phyloP scores from a whole-genome alignment of 2,113 vertebrate genomes.

The Epinephelus lanceolatus region DNA sequence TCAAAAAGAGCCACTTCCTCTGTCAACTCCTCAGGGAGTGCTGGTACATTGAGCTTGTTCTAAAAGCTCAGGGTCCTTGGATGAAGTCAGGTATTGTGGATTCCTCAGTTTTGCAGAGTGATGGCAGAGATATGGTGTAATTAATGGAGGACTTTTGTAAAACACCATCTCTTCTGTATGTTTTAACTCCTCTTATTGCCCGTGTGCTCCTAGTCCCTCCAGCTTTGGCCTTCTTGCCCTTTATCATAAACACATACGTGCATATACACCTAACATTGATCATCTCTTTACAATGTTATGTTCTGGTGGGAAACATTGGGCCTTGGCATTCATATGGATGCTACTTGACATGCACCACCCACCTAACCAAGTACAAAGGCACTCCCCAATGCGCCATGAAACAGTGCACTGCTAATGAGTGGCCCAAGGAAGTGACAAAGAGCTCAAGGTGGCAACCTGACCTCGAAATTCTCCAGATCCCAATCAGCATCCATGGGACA shows the following conservation, averaged over 20 bases:
- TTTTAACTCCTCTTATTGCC: constrained; percentile 15
- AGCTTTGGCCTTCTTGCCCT: not conserved
- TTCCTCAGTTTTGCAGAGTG: constrained; percentile 27
- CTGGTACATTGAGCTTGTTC: constrained; percentile 31
- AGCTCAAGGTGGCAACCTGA: too few species aligned
- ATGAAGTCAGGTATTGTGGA: constrained; percentile 39
- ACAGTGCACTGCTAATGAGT: too few species aligned
- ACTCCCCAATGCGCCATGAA: too few species aligned
- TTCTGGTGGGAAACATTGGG: too few species aligned
- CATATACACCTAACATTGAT: not conserved
- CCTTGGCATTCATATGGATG: too few species aligned
- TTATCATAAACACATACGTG: not conserved
- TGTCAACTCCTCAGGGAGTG: constrained; percentile 27
- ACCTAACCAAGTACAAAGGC: too few species aligned
- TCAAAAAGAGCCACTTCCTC: constrained; percentile 47
- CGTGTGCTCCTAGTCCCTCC: not conserved
- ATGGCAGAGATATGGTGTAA: constrained; percentile 34
- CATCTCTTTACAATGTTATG: too few species aligned
- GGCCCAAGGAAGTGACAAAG: too few species aligned
- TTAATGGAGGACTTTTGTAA: constrained; percentile 21
- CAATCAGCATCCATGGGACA: too few species aligned
- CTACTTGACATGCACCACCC: too few species aligned
- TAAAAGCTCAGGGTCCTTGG: constrained; percentile 42
- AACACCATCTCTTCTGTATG: constrained; percentile 1
- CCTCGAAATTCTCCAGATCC: too few species aligned